phyloP scores from a whole-genome alignment of 2,888 invertebrate species.

The Netelia melanura region DNA sequence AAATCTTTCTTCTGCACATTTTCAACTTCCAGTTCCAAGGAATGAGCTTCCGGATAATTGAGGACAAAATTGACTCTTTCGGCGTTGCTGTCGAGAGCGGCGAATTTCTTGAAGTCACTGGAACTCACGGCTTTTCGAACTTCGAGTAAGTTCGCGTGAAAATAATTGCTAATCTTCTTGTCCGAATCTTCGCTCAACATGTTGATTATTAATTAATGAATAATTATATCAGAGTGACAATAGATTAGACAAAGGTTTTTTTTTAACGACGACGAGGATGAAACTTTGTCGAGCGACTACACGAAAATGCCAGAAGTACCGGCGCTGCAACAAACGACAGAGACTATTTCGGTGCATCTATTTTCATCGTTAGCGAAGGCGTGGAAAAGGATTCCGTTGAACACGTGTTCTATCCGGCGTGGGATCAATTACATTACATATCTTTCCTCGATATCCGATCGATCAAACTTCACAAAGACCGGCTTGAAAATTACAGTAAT shows the following conservation, averaged over 20 bases:
- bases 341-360: conserved; percentile 70
- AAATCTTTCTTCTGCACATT: conserved; percentile 86
- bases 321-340: conserved; percentile 48
- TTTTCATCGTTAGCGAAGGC: conserved; percentile 61
- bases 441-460: conserved; percentile 1
- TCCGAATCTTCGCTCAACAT: conserved; percentile 71
- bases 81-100: conserved; percentile 87
- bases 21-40: conserved; percentile 86
- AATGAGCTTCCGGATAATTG: conserved; percentile 84
- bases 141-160: conserved; percentile 77
- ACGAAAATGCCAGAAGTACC: conserved; percentile 52
- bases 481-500: background rate
- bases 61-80: conserved; percentile 89
- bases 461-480: background rate
- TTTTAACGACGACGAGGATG: conserved; percentile 5
- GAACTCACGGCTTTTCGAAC: conserved; percentile 86
- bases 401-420: conserved; percentile 30
- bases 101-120: conserved; percentile 88
- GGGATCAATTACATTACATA: conserved; percentile 40
- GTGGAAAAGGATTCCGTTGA: conserved; percentile 41
- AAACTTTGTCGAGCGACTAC: conserved; percentile 45
- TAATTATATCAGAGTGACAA: background rate
- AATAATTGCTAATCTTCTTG: conserved; percentile 77
- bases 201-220: background rate
- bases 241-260: background rate